A percentile compares a stretch with the other conserved stretches of the same genome.
phyloP scores from a whole-genome alignment of 2,888 invertebrate genomes.

The Bellardia bayeri region DNA sequence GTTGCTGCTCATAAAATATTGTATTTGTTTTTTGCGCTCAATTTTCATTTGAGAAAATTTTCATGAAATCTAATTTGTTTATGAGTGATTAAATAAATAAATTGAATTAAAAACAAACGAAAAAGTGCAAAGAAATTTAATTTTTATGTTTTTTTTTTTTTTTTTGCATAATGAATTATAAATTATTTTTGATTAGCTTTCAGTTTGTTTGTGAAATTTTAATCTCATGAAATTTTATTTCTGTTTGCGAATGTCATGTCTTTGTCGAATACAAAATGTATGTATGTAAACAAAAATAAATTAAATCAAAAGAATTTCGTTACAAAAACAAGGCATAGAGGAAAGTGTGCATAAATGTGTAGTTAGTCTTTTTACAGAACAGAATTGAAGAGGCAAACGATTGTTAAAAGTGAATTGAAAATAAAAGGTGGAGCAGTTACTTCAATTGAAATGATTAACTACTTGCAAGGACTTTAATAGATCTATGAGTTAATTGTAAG shows the following conservation, averaged over 20 bases:
- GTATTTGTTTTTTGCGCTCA: background rate
- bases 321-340: background rate
- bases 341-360: background rate
- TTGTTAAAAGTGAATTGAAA: too few relatives aligned
- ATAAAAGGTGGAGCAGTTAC: too few relatives aligned
- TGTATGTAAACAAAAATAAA: background rate
- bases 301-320: slow-evolving; percentile 1
- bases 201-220: slow-evolving; percentile 1
- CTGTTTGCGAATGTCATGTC: background rate
- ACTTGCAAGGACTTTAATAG: too few relatives aligned
- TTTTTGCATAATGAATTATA: slow-evolving; percentile 32
- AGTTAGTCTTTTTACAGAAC: background rate
- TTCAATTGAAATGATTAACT: too few relatives aligned
- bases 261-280: background rate
- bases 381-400: too few relatives aligned
- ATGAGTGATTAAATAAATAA: slow-evolving; percentile 34
- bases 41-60: background rate
- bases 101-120: background rate
- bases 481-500: too few relatives aligned
- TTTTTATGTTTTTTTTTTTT: background rate
- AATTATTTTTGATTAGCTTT: slow-evolving; percentile 46
- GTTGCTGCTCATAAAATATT: background rate
- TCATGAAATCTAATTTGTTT: slow-evolving; percentile 10
- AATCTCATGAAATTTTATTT: background rate
- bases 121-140: background rate